Base-by-base conservation (phyloP, 2,888 invertebrate species). In the Vesta saturnalis region DNA sequence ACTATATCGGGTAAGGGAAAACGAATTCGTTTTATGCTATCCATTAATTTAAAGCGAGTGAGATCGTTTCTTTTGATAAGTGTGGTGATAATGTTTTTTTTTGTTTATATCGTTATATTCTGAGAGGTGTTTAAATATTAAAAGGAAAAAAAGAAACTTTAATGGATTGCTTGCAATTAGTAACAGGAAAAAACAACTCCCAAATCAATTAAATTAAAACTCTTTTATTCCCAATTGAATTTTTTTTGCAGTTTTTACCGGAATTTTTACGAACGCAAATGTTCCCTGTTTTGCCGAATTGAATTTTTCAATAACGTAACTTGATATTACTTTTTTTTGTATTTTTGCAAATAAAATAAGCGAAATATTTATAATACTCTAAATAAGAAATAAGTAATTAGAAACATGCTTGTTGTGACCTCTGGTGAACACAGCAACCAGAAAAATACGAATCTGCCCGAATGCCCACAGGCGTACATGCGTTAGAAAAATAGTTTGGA, bases 41-140 rank as follows among this genome's bases (percentile, higher is more conserved):
- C 52, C 60, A 60, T 60, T 60, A 60, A 60, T 60, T 60, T 60
- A 46, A 49, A 60, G 30, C 30, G 60, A 43, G 58, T 18, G 60
- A 22, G 60, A 60, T 47, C 47, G 49, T 15, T 22, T 19, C 22
- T 49, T 30, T 22, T 60, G 60, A 60, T 60, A 60, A 60, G 22
- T 60, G 60, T 47, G 14, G 14, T 49, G 60, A 60, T 60, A 60
- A 60, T 60, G 23, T 21, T 47, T 19, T n/a, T 10, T 39, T 39
- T 39, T 39, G 8, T 39, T 39, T 39, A n/a, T 39, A n/a, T 39
- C 2, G 12, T 39, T n/a, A 10, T 39, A 1, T n/a, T 2, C 39
- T n/a, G 10, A 1, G 46, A 16, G 60, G 58, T 58, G 16, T 18
- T 43, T 58, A 58, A 58, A 58, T 58, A 58, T 58, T 58, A 30